phyloP scores from a whole-genome alignment of 2,113 vertebrate species.

The Thermophis baileyi region DNA sequence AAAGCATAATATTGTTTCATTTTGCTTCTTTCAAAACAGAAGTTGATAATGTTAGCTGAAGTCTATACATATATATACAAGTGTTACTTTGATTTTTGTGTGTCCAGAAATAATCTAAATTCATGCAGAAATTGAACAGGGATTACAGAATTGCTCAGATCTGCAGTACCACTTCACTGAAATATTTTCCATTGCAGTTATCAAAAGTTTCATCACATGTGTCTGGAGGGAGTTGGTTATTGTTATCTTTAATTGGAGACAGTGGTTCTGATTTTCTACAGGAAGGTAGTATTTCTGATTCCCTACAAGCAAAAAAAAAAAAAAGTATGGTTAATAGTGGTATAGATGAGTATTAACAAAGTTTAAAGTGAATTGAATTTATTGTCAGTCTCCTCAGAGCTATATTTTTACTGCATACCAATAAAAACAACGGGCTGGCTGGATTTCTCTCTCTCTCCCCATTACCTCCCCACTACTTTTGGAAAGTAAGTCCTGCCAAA shows the following conservation, averaged over 20 bases:
- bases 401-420: background rate
- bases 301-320: slow-evolving; percentile 64
- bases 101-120: slow-evolving; percentile 11
- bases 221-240: slow-evolving; percentile 69
- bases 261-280: slow-evolving; percentile 74
- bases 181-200: slow-evolving; percentile 73
- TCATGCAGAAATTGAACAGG: background rate
- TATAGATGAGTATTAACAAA: background rate
- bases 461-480: background rate
- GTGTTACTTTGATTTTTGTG: background rate
- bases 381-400: background rate
- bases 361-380: background rate
- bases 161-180: slow-evolving; percentile 39
- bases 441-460: background rate
- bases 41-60: slow-evolving; percentile 14
- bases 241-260: slow-evolving; percentile 77
- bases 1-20: slow-evolving; percentile 16
- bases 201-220: slow-evolving; percentile 68
- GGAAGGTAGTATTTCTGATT: slow-evolving; percentile 70
- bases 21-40: background rate
- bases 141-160: slow-evolving; percentile 33
- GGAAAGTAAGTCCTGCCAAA: background rate
- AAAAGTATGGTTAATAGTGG: background rate
- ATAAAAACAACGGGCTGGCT: background rate
- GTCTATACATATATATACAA: slow-evolving; percentile 14